These are phyloP conservation scores for Nibea albiflora DNA, from an alignment of 2,113 vertebrate species.

Conservation along the genomic window DNA sequence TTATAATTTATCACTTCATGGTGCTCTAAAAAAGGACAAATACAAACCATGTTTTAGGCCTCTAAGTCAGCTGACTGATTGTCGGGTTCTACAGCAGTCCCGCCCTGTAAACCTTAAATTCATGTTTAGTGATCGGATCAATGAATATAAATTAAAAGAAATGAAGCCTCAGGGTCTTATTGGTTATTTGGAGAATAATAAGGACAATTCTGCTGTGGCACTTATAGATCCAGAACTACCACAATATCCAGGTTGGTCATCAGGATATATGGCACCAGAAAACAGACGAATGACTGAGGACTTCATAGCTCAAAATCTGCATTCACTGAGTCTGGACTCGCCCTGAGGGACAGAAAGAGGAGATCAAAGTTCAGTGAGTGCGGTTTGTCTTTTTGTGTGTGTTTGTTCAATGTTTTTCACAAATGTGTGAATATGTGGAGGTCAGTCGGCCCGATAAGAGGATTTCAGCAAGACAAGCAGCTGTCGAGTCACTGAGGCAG, in stretches of 20 bases:
- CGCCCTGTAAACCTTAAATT: neutral
- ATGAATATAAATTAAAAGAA: neutral
- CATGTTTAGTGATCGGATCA: neutral
- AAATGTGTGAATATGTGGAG: neutral
- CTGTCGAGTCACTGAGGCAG: slow-evolving; percentile 35
- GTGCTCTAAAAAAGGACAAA: too few species aligned
- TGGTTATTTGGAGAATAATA: neutral
- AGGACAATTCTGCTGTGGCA: neutral
- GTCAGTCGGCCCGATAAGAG: slow-evolving; percentile 23
- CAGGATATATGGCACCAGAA: neutral
- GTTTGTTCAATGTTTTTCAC: too few species aligned
- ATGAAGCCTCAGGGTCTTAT: neutral
- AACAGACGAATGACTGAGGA: neutral
- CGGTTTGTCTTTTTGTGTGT: neutral
- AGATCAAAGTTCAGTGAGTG: too few species aligned
- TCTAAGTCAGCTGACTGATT: too few species aligned
- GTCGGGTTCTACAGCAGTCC: too few species aligned
- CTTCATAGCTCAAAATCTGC: too few species aligned
- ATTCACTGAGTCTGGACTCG: neutral
- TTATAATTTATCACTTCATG: too few species aligned
- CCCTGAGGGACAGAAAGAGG: neutral
- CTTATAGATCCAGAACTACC: neutral
- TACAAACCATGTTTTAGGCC: too few species aligned
- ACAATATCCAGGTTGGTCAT: neutral
- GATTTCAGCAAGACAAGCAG: slow-evolving; percentile 29